Evolutionary conservation across 2,113 vertebrate genomes (phyloP).

Genomic region (Alaudala cheleensis): DNA sequence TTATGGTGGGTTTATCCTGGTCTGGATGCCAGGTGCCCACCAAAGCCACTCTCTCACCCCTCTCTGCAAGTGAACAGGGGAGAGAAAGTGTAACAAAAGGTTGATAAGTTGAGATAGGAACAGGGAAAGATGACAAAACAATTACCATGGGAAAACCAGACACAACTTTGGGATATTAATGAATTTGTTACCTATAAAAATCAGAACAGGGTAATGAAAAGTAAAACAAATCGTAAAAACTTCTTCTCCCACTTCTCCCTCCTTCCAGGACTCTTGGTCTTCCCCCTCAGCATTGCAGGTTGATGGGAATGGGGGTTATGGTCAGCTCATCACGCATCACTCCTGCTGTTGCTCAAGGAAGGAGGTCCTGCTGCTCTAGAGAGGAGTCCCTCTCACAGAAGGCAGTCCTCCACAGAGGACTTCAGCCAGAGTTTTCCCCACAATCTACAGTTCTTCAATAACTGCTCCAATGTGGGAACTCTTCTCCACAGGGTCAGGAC

Average conservation of each 20-base stretch:
- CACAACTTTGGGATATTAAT: too few relatives aligned
- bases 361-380: background rate
- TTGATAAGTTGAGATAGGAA: background rate
- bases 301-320: background rate
- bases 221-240: background rate
- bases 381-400: background rate
- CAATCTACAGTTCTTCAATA: background rate
- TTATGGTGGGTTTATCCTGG: background rate
- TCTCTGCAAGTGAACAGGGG: background rate
- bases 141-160: background rate
- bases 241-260: fast-evolving
- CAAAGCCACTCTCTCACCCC: background rate
- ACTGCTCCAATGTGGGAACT: background rate
- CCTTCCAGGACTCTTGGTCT: background rate
- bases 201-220: background rate
- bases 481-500: too few relatives aligned
- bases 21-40: background rate
- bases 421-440: background rate
- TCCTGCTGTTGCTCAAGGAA: background rate
- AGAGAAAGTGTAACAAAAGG: background rate
- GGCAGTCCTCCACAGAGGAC: too few relatives aligned
- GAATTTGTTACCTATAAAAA: background rate
- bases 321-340: fast-evolving
- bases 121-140: background rate
- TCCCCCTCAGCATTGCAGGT: too few relatives aligned